A percentile compares a stretch with the other conserved stretches of the same genome.
These are phyloP conservation scores for Corythornis leucogaster DNA, from an alignment of 2,797 vertebrate species.

Conservation along the genomic window DNA sequence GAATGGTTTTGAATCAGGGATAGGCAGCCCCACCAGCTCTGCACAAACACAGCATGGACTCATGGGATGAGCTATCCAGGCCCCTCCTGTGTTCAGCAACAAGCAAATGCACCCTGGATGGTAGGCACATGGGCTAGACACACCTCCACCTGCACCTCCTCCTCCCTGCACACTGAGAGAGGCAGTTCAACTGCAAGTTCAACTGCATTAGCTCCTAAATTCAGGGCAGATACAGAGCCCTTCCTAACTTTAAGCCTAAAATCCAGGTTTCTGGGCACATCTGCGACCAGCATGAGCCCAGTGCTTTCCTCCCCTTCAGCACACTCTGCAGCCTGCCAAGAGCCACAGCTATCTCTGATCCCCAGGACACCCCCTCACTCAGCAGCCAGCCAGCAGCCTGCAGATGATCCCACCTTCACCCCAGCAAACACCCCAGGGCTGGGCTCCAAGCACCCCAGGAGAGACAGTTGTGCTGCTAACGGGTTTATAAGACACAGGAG, in stretches of 20 bases:
- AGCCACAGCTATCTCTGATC: background rate
- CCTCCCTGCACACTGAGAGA: background rate
- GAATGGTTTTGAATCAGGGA: too few species aligned
- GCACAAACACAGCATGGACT: background rate
- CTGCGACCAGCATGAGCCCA: background rate
- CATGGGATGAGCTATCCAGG: background rate
- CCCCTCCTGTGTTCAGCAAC: background rate
- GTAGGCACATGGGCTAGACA: rapidly evolving
- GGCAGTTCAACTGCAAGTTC: background rate
- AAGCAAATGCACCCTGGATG: rapidly evolving
- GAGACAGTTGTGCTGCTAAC: background rate
- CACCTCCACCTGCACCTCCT: background rate
- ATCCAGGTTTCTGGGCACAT: background rate
- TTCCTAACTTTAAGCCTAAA: background rate
- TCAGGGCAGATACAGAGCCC: background rate
- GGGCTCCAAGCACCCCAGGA: rapidly evolving
- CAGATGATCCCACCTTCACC: background rate
- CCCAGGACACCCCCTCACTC: background rate
- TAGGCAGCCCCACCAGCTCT: too few species aligned
- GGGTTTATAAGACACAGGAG: background rate
- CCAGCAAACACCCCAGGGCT: background rate
- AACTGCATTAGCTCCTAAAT: background rate
- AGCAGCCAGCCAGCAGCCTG: background rate
- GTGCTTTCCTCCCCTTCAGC: background rate
- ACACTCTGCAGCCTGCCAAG: background rate